phyloP scores from a whole-genome alignment of 2,113 vertebrate species.

The Holacanthus passer region DNA sequence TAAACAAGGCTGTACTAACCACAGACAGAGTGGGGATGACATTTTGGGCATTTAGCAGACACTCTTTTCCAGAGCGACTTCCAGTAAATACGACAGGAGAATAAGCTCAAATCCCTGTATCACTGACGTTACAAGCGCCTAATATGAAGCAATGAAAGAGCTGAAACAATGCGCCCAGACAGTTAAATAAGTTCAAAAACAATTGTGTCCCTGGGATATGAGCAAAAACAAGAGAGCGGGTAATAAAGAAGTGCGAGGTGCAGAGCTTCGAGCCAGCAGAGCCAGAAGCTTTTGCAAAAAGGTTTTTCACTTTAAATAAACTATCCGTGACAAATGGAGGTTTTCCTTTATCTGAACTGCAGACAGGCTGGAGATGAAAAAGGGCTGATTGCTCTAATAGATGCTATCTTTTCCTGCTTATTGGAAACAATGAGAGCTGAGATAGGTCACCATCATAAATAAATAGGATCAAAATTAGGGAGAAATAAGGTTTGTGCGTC shows the following conservation, averaged over 20 bases:
- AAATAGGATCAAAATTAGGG: constrained; percentile 49
- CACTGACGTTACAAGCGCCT: constrained; percentile 43
- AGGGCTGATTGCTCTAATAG: constrained; percentile 69
- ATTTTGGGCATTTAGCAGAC: constrained; percentile 74
- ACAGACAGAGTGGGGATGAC: constrained; percentile 74
- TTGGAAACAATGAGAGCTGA: constrained; percentile 48
- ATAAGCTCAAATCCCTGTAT: constrained; percentile 52
- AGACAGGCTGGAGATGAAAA: constrained; percentile 64
- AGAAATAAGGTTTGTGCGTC: not conserved
- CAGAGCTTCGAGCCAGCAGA: constrained; percentile 50
- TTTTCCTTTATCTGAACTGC: constrained; percentile 76
- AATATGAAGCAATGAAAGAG: constrained; percentile 50
- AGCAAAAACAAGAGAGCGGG: constrained; percentile 54
- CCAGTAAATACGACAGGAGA: constrained; percentile 66
- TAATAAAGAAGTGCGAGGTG: constrained; percentile 47
- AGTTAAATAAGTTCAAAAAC: constrained; percentile 59
- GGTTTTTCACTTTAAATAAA: constrained; percentile 69
- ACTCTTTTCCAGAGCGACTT: constrained; percentile 71
- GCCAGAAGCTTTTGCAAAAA: constrained; percentile 58
- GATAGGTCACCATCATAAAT: constrained; percentile 24
- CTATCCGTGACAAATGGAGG: constrained; percentile 76
- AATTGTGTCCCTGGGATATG: constrained; percentile 64
- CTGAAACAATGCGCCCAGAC: constrained; percentile 54
- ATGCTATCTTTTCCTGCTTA: constrained; percentile 62
- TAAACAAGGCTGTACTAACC: constrained; percentile 77